phyloP scores from a whole-genome alignment of 2,888 invertebrate species.

The Drosophila atroscutellata region DNA sequence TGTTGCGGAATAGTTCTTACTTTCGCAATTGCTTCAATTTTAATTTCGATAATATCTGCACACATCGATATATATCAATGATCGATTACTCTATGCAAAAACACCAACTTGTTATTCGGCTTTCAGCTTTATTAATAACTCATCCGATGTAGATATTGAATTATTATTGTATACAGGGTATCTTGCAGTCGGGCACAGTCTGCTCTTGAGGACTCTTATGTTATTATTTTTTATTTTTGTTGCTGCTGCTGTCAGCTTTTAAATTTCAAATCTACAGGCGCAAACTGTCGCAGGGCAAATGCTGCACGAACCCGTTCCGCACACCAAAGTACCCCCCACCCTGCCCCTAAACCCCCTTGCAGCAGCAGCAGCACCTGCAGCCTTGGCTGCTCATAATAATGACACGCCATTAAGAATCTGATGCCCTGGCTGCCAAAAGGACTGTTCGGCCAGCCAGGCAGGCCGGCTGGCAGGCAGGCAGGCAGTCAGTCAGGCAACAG shows the following conservation, averaged over 20 bases:
- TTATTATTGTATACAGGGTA: not conserved
- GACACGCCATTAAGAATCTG: conserved; percentile 78
- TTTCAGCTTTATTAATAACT: not conserved
- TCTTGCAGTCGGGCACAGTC: not conserved
- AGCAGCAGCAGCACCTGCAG: conserved; percentile 42
- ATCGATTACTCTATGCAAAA: not conserved
- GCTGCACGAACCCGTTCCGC: conserved; percentile 61
- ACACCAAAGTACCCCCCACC: not conserved
- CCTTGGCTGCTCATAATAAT: conserved; percentile 71
- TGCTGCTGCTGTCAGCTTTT: conserved; percentile 57
- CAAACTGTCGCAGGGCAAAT: conserved; percentile 74
- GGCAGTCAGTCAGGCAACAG: conserved; percentile 13
- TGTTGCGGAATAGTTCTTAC: not conserved
- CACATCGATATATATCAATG: not conserved
- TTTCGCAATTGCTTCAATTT: not conserved
- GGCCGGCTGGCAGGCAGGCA: not conserved
- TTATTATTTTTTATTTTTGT: conserved; percentile 37
- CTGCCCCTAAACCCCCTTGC: not conserved
- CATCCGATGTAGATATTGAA: not conserved
- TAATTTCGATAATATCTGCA: not conserved
- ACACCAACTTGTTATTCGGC: not conserved
- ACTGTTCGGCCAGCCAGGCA: conserved; percentile 7
- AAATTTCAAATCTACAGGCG: conserved; percentile 68
- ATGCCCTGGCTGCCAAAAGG: conserved; percentile 40
- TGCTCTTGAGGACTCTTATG: not conserved